These are phyloP conservation scores for Tachysurus vachellii DNA, from an alignment of 2,113 vertebrate genomes.

Conservation along the genomic window DNA sequence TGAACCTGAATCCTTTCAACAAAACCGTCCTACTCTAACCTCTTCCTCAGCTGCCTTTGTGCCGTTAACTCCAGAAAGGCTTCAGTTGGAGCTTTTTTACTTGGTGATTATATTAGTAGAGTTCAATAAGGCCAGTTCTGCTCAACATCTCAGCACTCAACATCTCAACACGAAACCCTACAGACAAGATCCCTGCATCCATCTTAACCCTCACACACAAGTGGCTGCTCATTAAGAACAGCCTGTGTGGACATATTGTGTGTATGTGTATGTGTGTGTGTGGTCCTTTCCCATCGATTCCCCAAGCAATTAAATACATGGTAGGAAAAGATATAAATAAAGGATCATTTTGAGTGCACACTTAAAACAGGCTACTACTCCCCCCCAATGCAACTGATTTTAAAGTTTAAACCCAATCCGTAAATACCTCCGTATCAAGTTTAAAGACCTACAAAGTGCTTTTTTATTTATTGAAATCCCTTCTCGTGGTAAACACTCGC, in stretches of 20 bases:
- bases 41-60: background rate
- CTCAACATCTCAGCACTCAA: slow-evolving; percentile 8
- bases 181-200: background rate
- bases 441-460: slow-evolving; percentile 1
- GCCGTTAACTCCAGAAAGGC: background rate
- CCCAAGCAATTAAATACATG: slow-evolving; percentile 23
- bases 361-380: slow-evolving; percentile 1
- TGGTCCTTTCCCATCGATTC: slow-evolving; percentile 28
- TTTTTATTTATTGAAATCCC: slow-evolving; percentile 36
- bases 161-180: background rate
- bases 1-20: background rate
- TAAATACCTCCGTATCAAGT: background rate
- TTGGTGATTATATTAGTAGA: background rate
- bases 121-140: slow-evolving; percentile 22
- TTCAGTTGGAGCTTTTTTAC: background rate
- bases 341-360: slow-evolving; percentile 24
- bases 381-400: slow-evolving; percentile 4
- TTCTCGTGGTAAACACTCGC: slow-evolving; percentile 25
- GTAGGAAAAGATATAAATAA: slow-evolving; percentile 33
- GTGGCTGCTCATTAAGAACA: slow-evolving; percentile 41
- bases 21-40: background rate
- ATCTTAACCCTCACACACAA: slow-evolving; percentile 40
- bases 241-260: slow-evolving; percentile 35
- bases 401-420: background rate
- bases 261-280: slow-evolving; percentile 33